Conservation (phyloP, 2,113 vertebrate genomes). For the Probosciger aterrimus region DNA sequence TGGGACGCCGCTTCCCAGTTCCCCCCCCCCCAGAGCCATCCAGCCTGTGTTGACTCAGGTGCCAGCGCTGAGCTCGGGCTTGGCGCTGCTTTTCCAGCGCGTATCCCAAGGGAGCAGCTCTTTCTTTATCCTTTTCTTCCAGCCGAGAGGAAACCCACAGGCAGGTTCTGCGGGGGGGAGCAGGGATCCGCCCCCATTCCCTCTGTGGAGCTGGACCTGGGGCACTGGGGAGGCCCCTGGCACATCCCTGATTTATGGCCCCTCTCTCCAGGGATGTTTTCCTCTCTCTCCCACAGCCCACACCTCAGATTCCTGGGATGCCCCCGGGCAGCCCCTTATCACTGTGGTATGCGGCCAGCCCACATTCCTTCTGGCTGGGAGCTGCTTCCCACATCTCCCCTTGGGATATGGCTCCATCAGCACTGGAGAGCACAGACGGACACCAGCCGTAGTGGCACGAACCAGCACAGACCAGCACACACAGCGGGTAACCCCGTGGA, state of each 20-base stretch:
- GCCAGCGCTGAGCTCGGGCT: not conserved
- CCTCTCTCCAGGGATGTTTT: fast-evolving
- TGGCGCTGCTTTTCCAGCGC: no score
- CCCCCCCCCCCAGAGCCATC: not conserved
- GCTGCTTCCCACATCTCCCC: not conserved
- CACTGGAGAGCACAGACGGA: not conserved
- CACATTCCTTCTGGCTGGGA: not conserved
- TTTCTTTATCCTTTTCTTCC: not conserved
- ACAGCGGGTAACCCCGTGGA: not conserved
- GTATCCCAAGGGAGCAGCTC: not conserved
- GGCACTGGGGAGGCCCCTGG: not conserved
- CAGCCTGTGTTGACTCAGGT: not conserved
- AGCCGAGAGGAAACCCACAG: no score
- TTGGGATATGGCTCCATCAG: fast-evolving
- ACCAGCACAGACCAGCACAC: not conserved
- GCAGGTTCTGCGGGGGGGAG: not conserved
- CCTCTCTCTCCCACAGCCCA: not conserved
- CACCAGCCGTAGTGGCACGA: not conserved
- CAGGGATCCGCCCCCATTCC: fast-evolving
- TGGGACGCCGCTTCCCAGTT: fast-evolving
- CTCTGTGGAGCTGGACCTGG: fast-evolving
- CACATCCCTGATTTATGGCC: not conserved
- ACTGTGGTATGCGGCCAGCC: not conserved
- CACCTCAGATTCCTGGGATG: not conserved
- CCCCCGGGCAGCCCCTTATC: not conserved